phyloP scores from a whole-genome alignment of 1,140 invertebrate genomes.

The Hylaeus anthracinus region DNA sequence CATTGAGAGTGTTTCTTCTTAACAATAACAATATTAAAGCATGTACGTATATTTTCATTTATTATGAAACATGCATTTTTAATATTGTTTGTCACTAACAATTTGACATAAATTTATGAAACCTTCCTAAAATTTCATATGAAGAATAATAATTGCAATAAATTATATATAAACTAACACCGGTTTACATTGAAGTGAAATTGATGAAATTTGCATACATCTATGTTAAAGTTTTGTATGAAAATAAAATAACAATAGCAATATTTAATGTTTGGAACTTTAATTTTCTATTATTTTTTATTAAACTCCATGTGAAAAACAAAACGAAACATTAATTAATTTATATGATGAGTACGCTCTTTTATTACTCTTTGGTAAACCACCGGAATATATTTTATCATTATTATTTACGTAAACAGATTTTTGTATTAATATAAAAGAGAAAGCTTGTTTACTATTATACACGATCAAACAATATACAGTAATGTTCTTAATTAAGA shows the following conservation, averaged over 20 bases:
- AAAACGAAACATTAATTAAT: background rate
- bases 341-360: background rate
- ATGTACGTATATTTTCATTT: background rate
- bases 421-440: background rate
- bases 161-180: background rate
- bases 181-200: background rate
- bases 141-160: background rate
- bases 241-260: background rate
- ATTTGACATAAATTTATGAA: slow-evolving; percentile 24
- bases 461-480: slow-evolving; percentile 23
- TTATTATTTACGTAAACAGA: slow-evolving; percentile 9
- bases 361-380: slow-evolving; percentile 30
- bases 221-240: slow-evolving; percentile 16
- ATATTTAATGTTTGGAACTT: background rate
- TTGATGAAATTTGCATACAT: slow-evolving; percentile 6
- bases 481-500: slow-evolving; percentile 5
- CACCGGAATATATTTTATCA: slow-evolving; percentile 15
- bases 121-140: background rate
- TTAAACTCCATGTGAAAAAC: background rate
- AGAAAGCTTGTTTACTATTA: background rate
- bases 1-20: background rate
- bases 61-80: background rate
- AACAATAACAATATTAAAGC: background rate
- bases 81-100: slow-evolving; percentile 4
- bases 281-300: background rate